These are phyloP conservation scores for Nycticebus coucang DNA, from an alignment of 2,113 vertebrate species.

Conservation along the genomic window DNA sequence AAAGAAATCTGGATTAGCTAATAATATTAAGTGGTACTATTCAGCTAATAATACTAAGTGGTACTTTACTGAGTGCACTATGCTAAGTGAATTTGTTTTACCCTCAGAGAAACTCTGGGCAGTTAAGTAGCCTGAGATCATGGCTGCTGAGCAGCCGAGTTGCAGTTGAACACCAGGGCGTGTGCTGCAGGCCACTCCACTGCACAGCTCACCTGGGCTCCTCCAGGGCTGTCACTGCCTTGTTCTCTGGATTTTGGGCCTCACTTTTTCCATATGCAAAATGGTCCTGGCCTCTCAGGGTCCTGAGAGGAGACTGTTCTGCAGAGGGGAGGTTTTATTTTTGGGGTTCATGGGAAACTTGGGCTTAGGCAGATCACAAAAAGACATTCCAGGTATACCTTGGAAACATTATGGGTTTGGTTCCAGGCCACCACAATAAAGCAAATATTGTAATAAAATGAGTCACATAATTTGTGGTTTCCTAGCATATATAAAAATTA, in stretches of 20 bases:
- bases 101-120: neutral
- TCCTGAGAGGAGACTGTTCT: neutral
- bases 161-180: neutral
- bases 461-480: neutral
- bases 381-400: neutral
- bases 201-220: neutral
- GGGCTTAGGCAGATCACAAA: neutral
- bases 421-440: neutral
- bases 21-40: neutral
- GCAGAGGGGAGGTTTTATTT: neutral
- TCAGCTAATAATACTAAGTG: neutral
- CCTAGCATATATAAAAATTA: neutral
- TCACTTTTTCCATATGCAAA: neutral
- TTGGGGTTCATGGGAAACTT: neutral
- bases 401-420: neutral
- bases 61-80: neutral
- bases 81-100: neutral
- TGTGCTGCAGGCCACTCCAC: no score
- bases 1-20: neutral
- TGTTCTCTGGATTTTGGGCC: neutral
- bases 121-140: neutral
- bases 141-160: neutral
- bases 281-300: neutral
- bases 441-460: neutral
- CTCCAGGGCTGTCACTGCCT: neutral